Conservation (phyloP, 1,140 invertebrate species). For the Heterodera carotae region DNA sequence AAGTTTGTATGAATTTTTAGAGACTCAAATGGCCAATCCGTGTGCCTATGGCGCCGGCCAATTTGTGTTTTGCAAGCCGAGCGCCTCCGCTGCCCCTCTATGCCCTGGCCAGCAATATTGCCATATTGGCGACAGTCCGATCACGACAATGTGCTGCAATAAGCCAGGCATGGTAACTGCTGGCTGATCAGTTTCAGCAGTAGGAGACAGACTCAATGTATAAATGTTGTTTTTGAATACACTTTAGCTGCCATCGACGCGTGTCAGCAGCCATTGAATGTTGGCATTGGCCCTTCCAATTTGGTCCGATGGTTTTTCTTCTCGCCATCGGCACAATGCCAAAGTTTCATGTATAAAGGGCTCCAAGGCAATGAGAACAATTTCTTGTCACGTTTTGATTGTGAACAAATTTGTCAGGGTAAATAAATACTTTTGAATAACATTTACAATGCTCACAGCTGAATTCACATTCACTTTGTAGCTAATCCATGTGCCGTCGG, state of each 20-base stretch:
- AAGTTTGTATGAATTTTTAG: conserved; percentile 43
- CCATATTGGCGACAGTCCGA: conserved; percentile 57
- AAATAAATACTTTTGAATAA: neutral
- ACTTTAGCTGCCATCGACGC: conserved; percentile 53
- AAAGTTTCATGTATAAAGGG: conserved; percentile 56
- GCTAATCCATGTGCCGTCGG: conserved; percentile 62
- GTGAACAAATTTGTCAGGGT: conserved; percentile 59
- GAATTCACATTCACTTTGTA: conserved; percentile 41
- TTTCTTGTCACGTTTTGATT: conserved; percentile 57
- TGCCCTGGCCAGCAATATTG: conserved; percentile 59
- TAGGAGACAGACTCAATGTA: too few relatives aligned
- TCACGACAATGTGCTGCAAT: conserved; percentile 62
- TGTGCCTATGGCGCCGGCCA: conserved; percentile 52
- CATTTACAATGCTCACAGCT: conserved; percentile 15
- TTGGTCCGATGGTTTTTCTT: conserved; percentile 64
- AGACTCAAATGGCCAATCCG: conserved; percentile 55
- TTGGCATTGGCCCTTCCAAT: conserved; percentile 61
- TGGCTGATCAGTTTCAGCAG: neutral
- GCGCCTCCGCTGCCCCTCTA: conserved; percentile 34
- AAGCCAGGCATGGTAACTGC: conserved; percentile 56
- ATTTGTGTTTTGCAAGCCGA: conserved; percentile 50
- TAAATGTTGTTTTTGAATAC: neutral
- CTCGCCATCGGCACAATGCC: conserved; percentile 55
- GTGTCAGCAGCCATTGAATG: conserved; percentile 61
- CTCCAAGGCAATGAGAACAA: conserved; percentile 65